phyloP scores from a whole-genome alignment of 2,888 invertebrate genomes.

The Xestia ashworthii region DNA sequence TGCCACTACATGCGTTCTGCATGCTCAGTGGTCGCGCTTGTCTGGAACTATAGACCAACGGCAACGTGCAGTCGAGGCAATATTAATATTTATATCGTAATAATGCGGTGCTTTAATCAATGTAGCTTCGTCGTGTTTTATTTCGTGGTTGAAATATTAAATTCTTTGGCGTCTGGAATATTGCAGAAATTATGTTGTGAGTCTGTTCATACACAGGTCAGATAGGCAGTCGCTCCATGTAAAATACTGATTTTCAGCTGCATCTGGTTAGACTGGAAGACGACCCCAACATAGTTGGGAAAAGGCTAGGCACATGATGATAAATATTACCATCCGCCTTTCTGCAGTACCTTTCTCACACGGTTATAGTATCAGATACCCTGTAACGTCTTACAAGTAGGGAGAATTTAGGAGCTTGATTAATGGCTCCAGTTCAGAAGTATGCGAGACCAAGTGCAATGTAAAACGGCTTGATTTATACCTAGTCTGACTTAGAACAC shows the following conservation, averaged over 20 bases:
- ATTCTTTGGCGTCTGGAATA: constrained; percentile 34
- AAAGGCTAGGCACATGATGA: too few species aligned
- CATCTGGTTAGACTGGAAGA: too few species aligned
- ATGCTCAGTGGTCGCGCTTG: not conserved
- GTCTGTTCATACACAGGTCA: not conserved
- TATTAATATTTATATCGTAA: constrained; percentile 48
- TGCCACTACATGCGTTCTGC: too few species aligned
- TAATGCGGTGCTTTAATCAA: constrained; percentile 42
- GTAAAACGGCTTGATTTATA: constrained; percentile 57
- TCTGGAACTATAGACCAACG: not conserved
- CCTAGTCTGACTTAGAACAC: constrained; percentile 30
- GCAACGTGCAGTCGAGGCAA: not conserved
- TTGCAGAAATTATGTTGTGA: not conserved
- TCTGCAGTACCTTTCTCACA: not conserved
- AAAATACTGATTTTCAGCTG: too few species aligned
- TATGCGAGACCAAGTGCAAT: constrained; percentile 52
- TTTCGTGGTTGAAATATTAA: constrained; percentile 43
- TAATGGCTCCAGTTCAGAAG: constrained; percentile 53
- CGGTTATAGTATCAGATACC: constrained; percentile 26
- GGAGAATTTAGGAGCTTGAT: constrained; percentile 40
- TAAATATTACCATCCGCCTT: not conserved
- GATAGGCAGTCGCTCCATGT: too few species aligned
- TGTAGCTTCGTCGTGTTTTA: constrained; percentile 21
- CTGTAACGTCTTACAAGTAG: constrained; percentile 40
- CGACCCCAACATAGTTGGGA: too few species aligned